Evolutionary conservation across 1,140 invertebrate genomes (phyloP).

Genomic region (Paracyclopina nana): DNA sequence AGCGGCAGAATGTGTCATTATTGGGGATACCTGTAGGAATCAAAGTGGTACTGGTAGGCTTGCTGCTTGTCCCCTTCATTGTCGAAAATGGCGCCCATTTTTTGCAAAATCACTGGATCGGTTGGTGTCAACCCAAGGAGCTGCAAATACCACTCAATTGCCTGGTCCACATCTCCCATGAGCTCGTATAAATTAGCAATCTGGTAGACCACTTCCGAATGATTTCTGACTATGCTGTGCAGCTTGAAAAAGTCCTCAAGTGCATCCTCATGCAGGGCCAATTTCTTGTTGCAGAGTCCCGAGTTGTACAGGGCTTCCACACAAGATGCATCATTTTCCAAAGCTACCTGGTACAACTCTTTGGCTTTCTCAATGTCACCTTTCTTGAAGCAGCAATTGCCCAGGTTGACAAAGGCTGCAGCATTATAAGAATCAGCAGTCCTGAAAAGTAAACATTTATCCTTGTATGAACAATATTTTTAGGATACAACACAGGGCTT

Average conservation of each 20-base stretch:
- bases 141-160: conserved; percentile 46
- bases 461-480: no score
- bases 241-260: conserved; percentile 63
- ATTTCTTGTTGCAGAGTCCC: conserved; percentile 50
- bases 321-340: conserved; percentile 59
- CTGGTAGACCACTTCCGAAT: conserved; percentile 67
- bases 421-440: conserved; percentile 57
- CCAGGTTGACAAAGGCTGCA: conserved; percentile 66
- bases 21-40: conserved; percentile 12
- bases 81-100: conserved; percentile 65
- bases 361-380: conserved; percentile 50
- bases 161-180: conserved; percentile 46
- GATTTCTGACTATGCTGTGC: conserved; percentile 42
- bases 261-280: conserved; percentile 47
- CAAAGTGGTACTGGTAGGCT: conserved; percentile 53
- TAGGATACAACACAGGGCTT: no score
- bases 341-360: conserved; percentile 50
- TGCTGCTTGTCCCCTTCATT: conserved; percentile 62
- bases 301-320: conserved; percentile 82
- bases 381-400: conserved; percentile 53
- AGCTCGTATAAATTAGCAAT: conserved; percentile 59
- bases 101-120: conserved; percentile 57
- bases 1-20: background rate
- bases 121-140: conserved; percentile 58
- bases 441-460: no score